phyloP scores from a whole-genome alignment of 2,888 invertebrate species.

The Altica lythri region DNA sequence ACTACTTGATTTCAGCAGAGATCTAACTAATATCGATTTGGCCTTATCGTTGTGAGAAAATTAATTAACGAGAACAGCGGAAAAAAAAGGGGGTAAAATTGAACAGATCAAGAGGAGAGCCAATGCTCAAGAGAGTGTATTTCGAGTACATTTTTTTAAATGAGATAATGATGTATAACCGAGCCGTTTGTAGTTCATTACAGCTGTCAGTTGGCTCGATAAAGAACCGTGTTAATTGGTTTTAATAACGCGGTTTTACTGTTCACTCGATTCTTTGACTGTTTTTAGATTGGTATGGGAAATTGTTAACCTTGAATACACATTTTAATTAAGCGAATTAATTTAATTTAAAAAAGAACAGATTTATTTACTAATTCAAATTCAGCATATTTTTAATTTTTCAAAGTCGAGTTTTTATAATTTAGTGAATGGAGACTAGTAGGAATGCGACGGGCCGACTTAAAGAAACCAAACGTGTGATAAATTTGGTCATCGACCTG shows the following conservation, averaged over 20 bases:
- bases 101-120: too few species aligned
- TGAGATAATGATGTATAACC: slow-evolving; percentile 4
- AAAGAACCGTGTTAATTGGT: slow-evolving; percentile 6
- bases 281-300: too few species aligned
- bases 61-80: not conserved
- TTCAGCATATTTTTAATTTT: too few species aligned
- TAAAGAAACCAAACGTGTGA: slow-evolving; percentile 28
- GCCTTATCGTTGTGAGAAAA: slow-evolving; percentile 4
- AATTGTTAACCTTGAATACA: too few species aligned
- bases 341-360: too few species aligned
- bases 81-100: not conserved
- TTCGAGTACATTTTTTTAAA: slow-evolving; percentile 7
- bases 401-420: too few species aligned
- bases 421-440: slow-evolving; percentile 19
- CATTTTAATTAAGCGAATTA: too few species aligned
- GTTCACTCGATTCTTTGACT: too few species aligned
- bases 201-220: slow-evolving; percentile 3
- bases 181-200: slow-evolving; percentile 5
- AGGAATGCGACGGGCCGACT: slow-evolving; percentile 24
- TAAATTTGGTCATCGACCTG: slow-evolving; percentile 37
- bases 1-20: not conserved
- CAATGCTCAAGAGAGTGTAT: not conserved
- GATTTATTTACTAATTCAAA: too few species aligned
- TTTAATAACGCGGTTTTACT: not conserved
- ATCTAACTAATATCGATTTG: slow-evolving; percentile 1